phyloP scores from a whole-genome alignment of 2,797 vertebrate species.

The Emys orbicularis region DNA sequence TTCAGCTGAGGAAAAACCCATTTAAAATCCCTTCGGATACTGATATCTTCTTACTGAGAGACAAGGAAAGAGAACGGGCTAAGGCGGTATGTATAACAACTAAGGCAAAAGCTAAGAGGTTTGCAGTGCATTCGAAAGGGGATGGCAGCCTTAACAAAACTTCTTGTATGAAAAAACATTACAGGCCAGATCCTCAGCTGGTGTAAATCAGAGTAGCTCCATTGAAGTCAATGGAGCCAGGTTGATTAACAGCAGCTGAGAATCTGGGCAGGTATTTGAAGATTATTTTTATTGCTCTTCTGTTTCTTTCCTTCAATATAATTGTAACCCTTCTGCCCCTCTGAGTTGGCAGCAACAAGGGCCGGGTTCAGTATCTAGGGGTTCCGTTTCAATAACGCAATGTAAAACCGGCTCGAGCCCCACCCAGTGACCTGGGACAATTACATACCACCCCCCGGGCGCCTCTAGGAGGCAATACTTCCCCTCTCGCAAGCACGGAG shows the following conservation, averaged over 20 bases:
- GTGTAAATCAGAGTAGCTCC: background rate
- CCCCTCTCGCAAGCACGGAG: no score
- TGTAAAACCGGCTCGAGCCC: no score
- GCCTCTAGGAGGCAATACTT: no score
- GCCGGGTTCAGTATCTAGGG: no score
- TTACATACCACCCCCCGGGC: no score
- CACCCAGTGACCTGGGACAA: no score
- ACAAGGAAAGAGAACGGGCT: constrained; percentile 77
- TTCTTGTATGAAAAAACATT: background rate
- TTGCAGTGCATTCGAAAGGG: background rate
- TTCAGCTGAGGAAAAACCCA: constrained; percentile 78
- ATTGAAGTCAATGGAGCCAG: background rate
- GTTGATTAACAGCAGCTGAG: background rate
- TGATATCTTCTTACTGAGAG: constrained; percentile 81
- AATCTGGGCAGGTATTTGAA: background rate
- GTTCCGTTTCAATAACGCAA: no score
- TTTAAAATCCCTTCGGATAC: constrained; percentile 83
- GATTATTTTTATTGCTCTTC: background rate
- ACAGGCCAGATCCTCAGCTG: background rate
- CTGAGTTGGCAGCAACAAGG: no score
- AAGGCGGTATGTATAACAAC: constrained; percentile 75
- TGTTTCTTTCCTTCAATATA: background rate
- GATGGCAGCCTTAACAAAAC: background rate
- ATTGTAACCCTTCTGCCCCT: no score
- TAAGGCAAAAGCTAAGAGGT: background rate